These are phyloP conservation scores for Mesoclemmys tuberculata DNA, from an alignment of 2,113 vertebrate species.

Conservation along the genomic window DNA sequence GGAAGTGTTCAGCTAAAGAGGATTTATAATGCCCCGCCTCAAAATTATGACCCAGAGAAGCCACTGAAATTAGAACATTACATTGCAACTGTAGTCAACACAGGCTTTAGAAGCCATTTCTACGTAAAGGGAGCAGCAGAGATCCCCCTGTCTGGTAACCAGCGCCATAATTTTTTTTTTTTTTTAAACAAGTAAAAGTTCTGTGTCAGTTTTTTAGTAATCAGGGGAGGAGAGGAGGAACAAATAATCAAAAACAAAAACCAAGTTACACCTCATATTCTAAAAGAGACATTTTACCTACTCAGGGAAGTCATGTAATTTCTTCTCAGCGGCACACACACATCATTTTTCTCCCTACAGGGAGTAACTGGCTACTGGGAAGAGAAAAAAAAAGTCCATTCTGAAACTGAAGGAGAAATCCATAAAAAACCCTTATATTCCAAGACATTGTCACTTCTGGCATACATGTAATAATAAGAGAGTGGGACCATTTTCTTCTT, in stretches of 20 bases:
- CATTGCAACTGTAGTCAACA: background rate
- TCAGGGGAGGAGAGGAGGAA: background rate
- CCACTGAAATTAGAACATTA: background rate
- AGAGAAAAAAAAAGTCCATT: background rate
- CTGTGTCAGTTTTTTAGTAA: background rate
- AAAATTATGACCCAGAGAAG: background rate
- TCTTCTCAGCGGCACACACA: background rate
- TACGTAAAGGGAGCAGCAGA: background rate
- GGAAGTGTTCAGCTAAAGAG: fast-evolving
- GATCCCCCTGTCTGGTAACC: background rate
- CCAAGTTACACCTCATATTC: background rate
- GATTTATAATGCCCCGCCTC: background rate
- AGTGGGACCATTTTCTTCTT: background rate
- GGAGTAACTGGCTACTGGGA: background rate
- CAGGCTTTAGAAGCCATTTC: fast-evolving
- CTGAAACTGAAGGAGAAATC: background rate
- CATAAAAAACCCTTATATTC: background rate
- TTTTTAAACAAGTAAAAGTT: background rate
- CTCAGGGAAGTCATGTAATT: background rate
- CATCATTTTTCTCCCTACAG: background rate
- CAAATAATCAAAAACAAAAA: background rate
- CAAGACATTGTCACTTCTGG: background rate
- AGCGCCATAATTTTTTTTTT: background rate
- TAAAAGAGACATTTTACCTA: background rate
- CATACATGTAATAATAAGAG: background rate